A percentile compares a stretch with the other conserved stretches of the same genome.
phyloP scores from a whole-genome alignment of 2,888 invertebrate genomes.

The Melipona beecheii region DNA sequence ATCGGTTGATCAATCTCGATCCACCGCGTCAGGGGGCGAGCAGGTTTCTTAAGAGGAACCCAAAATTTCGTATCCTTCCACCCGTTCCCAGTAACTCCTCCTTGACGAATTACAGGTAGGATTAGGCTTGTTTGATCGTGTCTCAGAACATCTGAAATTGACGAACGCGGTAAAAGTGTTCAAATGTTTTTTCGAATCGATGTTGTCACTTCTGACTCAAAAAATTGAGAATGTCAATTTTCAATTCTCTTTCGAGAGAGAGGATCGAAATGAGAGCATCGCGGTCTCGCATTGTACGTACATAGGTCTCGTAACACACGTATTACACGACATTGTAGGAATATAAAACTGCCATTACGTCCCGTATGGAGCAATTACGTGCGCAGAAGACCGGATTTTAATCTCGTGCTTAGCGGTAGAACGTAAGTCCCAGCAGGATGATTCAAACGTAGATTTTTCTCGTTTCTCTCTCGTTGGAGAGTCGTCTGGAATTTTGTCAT shows the following conservation, averaged over 20 bases:
- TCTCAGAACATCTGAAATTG: neutral
- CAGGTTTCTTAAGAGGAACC: slow-evolving; percentile 61
- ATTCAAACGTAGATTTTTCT: slow-evolving; percentile 44
- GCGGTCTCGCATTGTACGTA: neutral
- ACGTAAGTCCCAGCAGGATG: slow-evolving; percentile 77
- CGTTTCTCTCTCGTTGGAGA: neutral
- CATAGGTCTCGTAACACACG: neutral
- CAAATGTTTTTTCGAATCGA: neutral
- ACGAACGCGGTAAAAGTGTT: no score
- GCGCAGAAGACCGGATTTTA: slow-evolving; percentile 81
- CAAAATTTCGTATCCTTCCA: slow-evolving; percentile 68
- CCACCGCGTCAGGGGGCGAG: slow-evolving; percentile 35
- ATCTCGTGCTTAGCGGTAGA: slow-evolving; percentile 82
- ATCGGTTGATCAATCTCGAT: slow-evolving; percentile 67
- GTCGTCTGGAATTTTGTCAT: neutral
- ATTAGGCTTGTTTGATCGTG: neutral
- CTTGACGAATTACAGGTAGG: slow-evolving; percentile 61
- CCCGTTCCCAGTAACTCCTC: slow-evolving; percentile 61
- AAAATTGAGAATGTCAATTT: no score
- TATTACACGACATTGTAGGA: slow-evolving; percentile 71
- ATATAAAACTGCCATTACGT: slow-evolving; percentile 75
- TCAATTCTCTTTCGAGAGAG: neutral
- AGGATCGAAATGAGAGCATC: neutral
- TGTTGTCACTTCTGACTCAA: neutral
- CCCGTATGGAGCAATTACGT: slow-evolving; percentile 79